Evolutionary conservation across 2,113 vertebrate genomes (phyloP).

Genomic region (Menura novaehollandiae): DNA sequence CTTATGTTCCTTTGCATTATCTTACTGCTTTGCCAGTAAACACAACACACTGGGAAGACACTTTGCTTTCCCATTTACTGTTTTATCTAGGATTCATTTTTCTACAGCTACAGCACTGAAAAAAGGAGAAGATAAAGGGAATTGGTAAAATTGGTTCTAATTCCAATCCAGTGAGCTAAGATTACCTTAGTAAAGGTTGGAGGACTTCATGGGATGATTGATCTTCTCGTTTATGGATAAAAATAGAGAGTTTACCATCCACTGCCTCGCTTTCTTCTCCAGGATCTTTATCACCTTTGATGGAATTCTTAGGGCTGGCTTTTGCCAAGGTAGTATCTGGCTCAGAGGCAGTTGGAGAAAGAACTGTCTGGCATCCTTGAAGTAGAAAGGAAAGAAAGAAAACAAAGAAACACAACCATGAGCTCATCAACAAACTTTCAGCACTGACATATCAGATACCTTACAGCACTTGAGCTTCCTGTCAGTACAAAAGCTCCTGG

Average conservation of each 20-base stretch:
- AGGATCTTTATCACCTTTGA: conserved; percentile 89
- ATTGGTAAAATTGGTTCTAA: background rate
- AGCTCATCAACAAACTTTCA: background rate
- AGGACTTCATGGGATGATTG: conserved; percentile 98
- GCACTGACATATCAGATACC: background rate
- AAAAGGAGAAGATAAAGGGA: background rate
- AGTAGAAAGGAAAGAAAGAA: background rate
- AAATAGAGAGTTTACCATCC: conserved; percentile 97
- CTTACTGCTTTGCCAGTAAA: background rate
- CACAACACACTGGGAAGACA: background rate
- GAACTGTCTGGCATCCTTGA: conserved; percentile 92
- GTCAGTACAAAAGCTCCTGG: background rate
- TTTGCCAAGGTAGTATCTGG: conserved; percentile 86
- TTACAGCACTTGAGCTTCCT: background rate
- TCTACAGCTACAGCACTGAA: background rate
- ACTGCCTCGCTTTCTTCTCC: conserved; percentile 96
- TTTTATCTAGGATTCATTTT: background rate
- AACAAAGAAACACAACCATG: background rate
- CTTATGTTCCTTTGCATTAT: background rate
- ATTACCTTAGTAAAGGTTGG: conserved; percentile 92
- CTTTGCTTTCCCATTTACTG: background rate
- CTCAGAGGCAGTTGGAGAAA: conserved; percentile 94
- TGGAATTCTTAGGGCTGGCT: conserved; percentile 87
- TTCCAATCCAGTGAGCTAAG: background rate
- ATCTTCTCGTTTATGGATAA: conserved; percentile 96